phyloP scores from a whole-genome alignment of 1,140 invertebrate species.

The Planococcus citri region DNA sequence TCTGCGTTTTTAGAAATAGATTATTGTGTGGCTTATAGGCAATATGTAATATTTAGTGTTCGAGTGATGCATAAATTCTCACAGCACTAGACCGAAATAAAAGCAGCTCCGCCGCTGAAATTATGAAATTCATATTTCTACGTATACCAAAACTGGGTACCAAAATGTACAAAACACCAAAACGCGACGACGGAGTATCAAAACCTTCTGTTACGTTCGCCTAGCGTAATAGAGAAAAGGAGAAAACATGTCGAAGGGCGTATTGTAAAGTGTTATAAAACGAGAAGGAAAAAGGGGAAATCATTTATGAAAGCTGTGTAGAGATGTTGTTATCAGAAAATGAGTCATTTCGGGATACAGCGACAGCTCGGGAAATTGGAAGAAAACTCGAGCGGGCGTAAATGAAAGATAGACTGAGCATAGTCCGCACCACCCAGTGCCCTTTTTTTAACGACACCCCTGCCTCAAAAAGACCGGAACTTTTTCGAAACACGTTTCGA shows the following conservation, averaged over 20 bases:
- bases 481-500: conserved; percentile 18
- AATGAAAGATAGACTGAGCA: conserved; percentile 14
- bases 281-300: conserved; percentile 16
- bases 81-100: no score
- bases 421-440: background rate
- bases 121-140: no score
- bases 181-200: no score
- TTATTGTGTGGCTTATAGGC: no score
- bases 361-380: conserved; percentile 19
- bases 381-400: conserved; percentile 18
- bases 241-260: conserved; percentile 14
- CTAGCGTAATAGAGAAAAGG: background rate
- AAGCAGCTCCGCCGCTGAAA: no score
- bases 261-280: conserved; percentile 18
- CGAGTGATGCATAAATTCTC: no score
- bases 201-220: background rate
- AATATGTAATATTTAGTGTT: no score
- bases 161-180: no score
- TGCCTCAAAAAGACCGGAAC: background rate
- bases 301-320: conserved; percentile 19
- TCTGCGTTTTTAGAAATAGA: no score
- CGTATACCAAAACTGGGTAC: no score
- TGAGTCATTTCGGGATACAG: conserved; percentile 15
- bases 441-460: background rate
- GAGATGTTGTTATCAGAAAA: conserved; percentile 20